Conservation (phyloP, 2,113 vertebrate genomes). For the Ageneiosus marmoratus region DNA sequence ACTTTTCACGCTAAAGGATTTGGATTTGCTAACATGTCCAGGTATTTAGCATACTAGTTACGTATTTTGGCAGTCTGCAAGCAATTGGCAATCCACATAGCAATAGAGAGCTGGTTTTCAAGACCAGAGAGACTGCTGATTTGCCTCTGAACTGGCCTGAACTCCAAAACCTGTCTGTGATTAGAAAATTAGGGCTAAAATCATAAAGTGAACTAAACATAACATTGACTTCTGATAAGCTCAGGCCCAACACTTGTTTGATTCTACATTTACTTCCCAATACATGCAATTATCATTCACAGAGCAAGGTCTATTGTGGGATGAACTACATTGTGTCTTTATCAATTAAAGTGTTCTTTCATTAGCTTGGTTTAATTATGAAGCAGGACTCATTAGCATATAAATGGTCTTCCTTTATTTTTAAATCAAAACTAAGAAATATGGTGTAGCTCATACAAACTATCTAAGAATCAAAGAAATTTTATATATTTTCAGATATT, state of each 20-base stretch:
- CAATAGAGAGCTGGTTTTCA: too few relatives aligned
- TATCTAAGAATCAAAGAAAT: not conserved
- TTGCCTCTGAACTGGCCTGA: too few relatives aligned
- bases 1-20: too few relatives aligned
- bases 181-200: too few relatives aligned
- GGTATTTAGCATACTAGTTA: too few relatives aligned
- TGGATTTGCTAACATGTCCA: too few relatives aligned
- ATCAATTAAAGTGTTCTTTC: conserved; percentile 44
- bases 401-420: conserved; percentile 49
- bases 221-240: not conserved
- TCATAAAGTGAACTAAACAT: not conserved
- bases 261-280: conserved; percentile 24
- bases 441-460: not conserved
- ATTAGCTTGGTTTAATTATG: conserved; percentile 50
- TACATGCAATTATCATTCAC: conserved; percentile 14
- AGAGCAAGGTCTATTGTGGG: conserved; percentile 13
- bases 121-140: too few relatives aligned
- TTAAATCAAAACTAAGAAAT: conserved; percentile 47
- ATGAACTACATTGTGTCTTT: conserved; percentile 28
- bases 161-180: too few relatives aligned
- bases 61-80: too few relatives aligned
- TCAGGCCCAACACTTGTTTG: not conserved
- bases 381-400: conserved; percentile 52
- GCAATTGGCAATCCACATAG: too few relatives aligned
- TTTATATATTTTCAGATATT: not conserved